Base-by-base conservation (phyloP, 2,888 invertebrate genomes). In the Ophion ellenae region DNA sequence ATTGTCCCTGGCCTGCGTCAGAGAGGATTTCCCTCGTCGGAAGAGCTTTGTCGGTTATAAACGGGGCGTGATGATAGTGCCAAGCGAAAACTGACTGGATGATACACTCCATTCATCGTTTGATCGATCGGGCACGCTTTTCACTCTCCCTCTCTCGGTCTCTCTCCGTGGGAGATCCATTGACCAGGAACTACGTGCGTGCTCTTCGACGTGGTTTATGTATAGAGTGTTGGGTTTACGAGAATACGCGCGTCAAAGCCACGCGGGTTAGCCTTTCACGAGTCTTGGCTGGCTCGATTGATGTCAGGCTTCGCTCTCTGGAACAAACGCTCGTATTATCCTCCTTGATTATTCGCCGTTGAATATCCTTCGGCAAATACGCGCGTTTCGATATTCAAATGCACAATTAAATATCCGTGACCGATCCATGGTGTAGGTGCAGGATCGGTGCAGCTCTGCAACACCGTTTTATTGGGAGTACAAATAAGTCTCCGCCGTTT, bases 81-180 rank as follows among this genome's bases (percentile, higher is more conserved):
- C 28, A 76, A 71, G 76, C 40, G 74, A 81, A 36, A 70, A 70
- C 76, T n/a, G 57, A 40, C 53, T 20, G 57, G 82, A 76, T 61
- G 70, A 69, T 76, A 59, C 75, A 53, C 57, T 75, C 79, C 79
- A 75, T 84, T 84, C 74, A 79, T 75, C 57, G 79, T 40, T 75
- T 79, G 74, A 83, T 83, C 83, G 83, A 83, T 79, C 74, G 63
- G 53, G 74, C 63, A 74, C 74, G 61, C 47, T 59, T 59, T 40
- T 59, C 77, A 45, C 71, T 70, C 61, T 67, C 70, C 17, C 53
- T 28, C 71, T 69, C 69, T 53, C 53, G 0, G 5, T 53, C 53
- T 53, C 53, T 14, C 53, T 11, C 14, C 17, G 17, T 53, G 24
- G n/a, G 47, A 36, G 53, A 80, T 80, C 53, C 71, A 71, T 64